Base-by-base conservation (phyloP, 2,797 vertebrate species). In the Sphenodon punctatus region DNA sequence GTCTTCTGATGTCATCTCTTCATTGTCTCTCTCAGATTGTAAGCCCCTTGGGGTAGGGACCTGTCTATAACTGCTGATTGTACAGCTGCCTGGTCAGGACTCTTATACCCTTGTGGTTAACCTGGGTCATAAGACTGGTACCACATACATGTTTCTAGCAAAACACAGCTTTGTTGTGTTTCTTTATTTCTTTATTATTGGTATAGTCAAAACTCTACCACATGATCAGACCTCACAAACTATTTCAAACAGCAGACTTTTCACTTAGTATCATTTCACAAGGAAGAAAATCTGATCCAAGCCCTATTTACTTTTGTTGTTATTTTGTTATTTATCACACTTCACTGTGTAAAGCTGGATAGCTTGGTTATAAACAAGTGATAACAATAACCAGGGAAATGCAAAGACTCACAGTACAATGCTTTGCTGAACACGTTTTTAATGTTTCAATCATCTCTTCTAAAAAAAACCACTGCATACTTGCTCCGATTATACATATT, bases 361-460 rank as follows among this genome's bases (percentile, higher is more conserved):
- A 70, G 9, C 2, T 46, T 76, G 25, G 76, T 80, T 64, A 77
- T 27, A 64, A 83, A 80, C 64, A 72, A 63, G 51, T 43, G 56
- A 19, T 6, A 76, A 78, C 77, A 75, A 66, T 68, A 55, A 79
- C 34, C 64, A 82, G 25, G 69, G 20, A 15, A 82, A 61, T 13
- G 16, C 43, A 42, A 51, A 78, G 22, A 30, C 4, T 59, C 75
- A 19, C 4, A 11, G 22, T 46, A 39, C 1, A 2, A 72, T 23
- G 3, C 10, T 55, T 90, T 84, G 82, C 70, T 73, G 25, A 51
- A 67, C 65, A 7, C 10, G 53, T 77, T 87, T 73, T 79, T 80
- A 80, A 83, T 27, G 27, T 88, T 64, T 22, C 32, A 27, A 16
- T 74, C 76, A 17, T 66, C 5, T 86, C 10, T n/a, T n/a, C 75